These are phyloP conservation scores for Hylomyscus alleni DNA, from an alignment of 2,797 vertebrate genomes.

Conservation along the genomic window DNA sequence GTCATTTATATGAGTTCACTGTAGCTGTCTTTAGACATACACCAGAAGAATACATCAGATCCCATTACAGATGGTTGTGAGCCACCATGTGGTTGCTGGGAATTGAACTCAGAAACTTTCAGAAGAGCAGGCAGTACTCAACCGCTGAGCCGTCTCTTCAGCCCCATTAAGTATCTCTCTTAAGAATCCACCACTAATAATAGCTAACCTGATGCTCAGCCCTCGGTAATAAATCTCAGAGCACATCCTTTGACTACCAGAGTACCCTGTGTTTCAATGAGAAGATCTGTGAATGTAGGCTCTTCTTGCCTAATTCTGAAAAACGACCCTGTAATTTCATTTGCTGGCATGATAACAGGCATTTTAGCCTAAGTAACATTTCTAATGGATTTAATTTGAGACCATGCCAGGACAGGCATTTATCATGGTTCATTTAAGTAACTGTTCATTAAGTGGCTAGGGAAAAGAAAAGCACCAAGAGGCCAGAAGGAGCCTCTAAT, in stretches of 20 bases:
- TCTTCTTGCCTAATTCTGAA: conserved; percentile 67
- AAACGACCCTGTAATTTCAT: conserved; percentile 71
- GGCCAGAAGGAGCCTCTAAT: conserved; percentile 44
- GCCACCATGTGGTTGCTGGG: no score
- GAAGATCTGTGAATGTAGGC: neutral
- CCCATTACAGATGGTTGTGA: no score
- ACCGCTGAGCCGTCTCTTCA: no score
- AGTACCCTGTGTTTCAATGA: neutral
- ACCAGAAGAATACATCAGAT: no score
- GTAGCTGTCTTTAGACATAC: no score
- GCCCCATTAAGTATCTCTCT: neutral
- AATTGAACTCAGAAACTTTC: no score
- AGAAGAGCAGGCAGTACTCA: no score
- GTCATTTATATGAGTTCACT: no score
- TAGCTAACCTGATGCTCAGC: neutral
- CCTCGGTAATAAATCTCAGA: neutral
- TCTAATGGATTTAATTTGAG: conserved; percentile 79
- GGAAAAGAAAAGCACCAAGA: conserved; percentile 62
- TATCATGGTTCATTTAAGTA: conserved; percentile 77
- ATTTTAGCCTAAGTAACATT: conserved; percentile 64
- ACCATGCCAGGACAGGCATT: conserved; percentile 66
- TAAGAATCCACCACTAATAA: neutral
- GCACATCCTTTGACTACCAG: neutral
- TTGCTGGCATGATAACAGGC: conserved; percentile 55
- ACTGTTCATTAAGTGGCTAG: conserved; percentile 66